Base-by-base conservation (phyloP, 2,888 invertebrate genomes). In the Drosophila vallismaia region DNA sequence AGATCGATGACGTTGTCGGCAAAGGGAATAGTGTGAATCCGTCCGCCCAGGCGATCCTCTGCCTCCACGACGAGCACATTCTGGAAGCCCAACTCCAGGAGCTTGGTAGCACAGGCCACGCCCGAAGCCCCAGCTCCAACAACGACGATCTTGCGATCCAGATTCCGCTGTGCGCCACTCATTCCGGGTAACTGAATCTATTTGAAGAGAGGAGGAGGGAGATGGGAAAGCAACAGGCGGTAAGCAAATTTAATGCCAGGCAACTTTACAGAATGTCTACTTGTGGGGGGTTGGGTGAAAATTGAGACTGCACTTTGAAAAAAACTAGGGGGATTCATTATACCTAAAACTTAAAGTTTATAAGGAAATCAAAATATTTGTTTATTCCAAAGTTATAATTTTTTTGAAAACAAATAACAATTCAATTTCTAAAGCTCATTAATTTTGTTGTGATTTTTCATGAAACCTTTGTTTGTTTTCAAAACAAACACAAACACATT, bases 41-140 rank as follows among this genome's bases (percentile, higher is more conserved):
- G 92, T 0, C 95, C 95, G 0, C 95, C 95, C 50, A 95, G 92
- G 14, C 94, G 92, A 55, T 93, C 91, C 71, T 93, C 93, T 0
- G 94, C 94, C 89, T 95, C 95, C 36, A 95, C 84, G 0, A 95
- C 92, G 24, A 93, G 81, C 3, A 94, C 93, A 78, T 93, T 91
- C 45, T 89, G 88, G 57, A 92, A 90, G 19, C 92, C 92, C 57
- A 89, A 89, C 45, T 92, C 91, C 19, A 92, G 69, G 3, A 93
- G 86, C 68, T 91, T 91, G 29, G 92, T 90, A 19, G 91, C 92
- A 8, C 92, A 92, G n/a, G 92, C 92, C 48, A 92, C 90, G 5
- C 92, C 92, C 28, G 92, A 89, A 28, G 91, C 89, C 26, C 92
- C 92, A 10, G 92, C 90, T 9, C 92, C 92, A 44, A 92, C 80